Evolutionary conservation across 1,140 invertebrate genomes (phyloP).

Genomic region (Batillaria attramentaria): DNA sequence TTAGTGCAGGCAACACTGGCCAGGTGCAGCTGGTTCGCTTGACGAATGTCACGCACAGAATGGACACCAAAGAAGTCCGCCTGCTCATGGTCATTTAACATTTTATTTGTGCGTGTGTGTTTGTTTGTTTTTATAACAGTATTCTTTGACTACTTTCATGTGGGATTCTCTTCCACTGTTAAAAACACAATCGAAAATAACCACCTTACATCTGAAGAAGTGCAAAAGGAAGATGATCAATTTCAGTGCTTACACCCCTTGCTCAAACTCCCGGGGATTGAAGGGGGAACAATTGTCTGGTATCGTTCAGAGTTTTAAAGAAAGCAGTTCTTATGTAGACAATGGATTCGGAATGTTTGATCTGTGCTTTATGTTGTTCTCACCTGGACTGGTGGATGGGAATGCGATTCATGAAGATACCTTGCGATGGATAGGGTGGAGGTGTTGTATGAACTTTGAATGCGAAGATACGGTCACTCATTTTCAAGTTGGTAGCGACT

Average conservation of each 20-base stretch:
- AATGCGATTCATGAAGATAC: too few species aligned
- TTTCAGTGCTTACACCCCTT: background rate
- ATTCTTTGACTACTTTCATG: background rate
- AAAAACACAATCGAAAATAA: background rate
- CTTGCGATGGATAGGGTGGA: too few species aligned
- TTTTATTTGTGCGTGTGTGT: background rate
- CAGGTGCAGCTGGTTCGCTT: slow-evolving; percentile 56
- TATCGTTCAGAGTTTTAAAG: too few species aligned
- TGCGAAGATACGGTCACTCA: too few species aligned
- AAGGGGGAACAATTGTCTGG: background rate
- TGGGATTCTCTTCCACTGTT: background rate
- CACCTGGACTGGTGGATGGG: too few species aligned
- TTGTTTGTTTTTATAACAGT: background rate
- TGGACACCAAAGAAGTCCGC: slow-evolving; percentile 54
- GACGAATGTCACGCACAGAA: slow-evolving; percentile 50
- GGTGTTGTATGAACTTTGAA: too few species aligned
- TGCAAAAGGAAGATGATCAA: background rate
- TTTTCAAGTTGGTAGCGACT: too few species aligned
- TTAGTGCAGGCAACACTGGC: slow-evolving; percentile 55
- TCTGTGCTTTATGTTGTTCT: too few species aligned
- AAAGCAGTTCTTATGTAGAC: too few species aligned
- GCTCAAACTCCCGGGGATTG: background rate
- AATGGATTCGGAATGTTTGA: too few species aligned
- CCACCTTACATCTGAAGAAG: background rate
- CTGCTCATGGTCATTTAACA: slow-evolving; percentile 64